Evolutionary conservation across 2,797 vertebrate species (phyloP).

Genomic region (Sciaenops ocellatus): DNA sequence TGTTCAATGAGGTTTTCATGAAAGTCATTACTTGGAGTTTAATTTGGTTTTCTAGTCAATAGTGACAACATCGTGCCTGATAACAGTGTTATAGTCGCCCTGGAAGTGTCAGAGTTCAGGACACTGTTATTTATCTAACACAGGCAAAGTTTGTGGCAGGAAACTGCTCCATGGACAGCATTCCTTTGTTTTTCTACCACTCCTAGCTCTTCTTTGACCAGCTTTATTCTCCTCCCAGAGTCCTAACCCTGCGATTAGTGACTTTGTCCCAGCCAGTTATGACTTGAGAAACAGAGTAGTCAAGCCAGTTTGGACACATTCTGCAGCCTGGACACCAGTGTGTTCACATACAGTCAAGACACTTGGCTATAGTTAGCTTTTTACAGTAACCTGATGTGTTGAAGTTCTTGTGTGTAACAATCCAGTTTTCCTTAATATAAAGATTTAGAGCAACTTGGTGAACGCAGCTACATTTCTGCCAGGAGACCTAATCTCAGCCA

Average conservation of each 20-base stretch:
- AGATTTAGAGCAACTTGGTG: background rate
- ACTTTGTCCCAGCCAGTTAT: constrained; percentile 28
- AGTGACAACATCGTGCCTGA: background rate
- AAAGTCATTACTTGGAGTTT: constrained; percentile 7
- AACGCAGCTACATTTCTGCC: background rate
- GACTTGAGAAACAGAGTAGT: constrained; percentile 43
- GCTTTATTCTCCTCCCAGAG: constrained; percentile 19
- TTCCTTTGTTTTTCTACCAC: constrained; percentile 34
- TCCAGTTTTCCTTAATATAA: background rate
- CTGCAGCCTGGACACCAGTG: constrained; percentile 1
- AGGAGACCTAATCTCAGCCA: background rate
- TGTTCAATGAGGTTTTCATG: constrained; percentile 11
- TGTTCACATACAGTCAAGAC: background rate
- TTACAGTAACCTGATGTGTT: background rate
- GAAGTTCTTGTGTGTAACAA: background rate
- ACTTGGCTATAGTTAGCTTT: background rate
- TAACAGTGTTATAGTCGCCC: background rate
- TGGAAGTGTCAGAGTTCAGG: constrained; percentile 2
- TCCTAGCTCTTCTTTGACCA: constrained; percentile 20
- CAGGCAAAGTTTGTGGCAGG: constrained; percentile 24
- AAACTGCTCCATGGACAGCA: constrained; percentile 8
- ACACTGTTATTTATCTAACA: constrained; percentile 1
- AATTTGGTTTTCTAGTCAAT: constrained; percentile 18
- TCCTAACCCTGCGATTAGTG: constrained; percentile 23
- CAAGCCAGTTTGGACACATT: constrained; percentile 65